phyloP scores from a whole-genome alignment of 1,140 invertebrate genomes.

The Prorops nasuta region DNA sequence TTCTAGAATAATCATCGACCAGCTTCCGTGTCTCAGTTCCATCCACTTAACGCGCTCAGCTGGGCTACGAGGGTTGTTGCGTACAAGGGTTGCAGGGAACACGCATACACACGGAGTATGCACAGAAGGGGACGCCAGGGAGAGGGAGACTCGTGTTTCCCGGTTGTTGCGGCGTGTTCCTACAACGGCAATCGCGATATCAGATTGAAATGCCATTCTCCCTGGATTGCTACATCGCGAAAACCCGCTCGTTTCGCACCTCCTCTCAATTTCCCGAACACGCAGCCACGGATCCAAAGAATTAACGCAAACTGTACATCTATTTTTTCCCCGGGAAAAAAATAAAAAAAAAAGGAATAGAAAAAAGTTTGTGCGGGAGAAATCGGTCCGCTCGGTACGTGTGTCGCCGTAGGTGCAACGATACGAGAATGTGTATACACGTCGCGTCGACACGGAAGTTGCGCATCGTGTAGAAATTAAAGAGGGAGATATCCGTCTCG shows the following conservation, averaged over 20 bases:
- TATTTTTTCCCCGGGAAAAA: too few relatives aligned
- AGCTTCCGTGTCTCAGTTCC: too few relatives aligned
- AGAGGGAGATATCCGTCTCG: constrained; percentile 25
- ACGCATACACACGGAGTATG: background rate
- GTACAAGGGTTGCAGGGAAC: too few relatives aligned
- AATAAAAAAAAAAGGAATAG: background rate
- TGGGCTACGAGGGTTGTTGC: too few relatives aligned
- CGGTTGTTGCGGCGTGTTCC: constrained; percentile 30
- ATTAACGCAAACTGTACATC: too few relatives aligned
- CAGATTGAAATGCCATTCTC: constrained; percentile 32
- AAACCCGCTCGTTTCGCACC: constrained; percentile 10
- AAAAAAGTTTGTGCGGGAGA: background rate
- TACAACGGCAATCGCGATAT: constrained; percentile 33
- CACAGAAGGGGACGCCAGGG: background rate
- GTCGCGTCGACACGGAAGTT: constrained; percentile 14
- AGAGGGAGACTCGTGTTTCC: constrained; percentile 19
- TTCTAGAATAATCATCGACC: too few relatives aligned
- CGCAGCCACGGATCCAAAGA: constrained; percentile 12
- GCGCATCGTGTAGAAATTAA: constrained; percentile 23
- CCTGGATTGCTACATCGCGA: constrained; percentile 16
- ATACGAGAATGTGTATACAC: constrained; percentile 15
- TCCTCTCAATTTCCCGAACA: background rate
- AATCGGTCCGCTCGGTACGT: too few relatives aligned
- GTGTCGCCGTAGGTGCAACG: too few relatives aligned
- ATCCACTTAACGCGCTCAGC: too few relatives aligned